Evolutionary conservation across 92 coral and sea anemone species (phyloP).

Genomic region (Scolanthus callimorphus): DNA sequence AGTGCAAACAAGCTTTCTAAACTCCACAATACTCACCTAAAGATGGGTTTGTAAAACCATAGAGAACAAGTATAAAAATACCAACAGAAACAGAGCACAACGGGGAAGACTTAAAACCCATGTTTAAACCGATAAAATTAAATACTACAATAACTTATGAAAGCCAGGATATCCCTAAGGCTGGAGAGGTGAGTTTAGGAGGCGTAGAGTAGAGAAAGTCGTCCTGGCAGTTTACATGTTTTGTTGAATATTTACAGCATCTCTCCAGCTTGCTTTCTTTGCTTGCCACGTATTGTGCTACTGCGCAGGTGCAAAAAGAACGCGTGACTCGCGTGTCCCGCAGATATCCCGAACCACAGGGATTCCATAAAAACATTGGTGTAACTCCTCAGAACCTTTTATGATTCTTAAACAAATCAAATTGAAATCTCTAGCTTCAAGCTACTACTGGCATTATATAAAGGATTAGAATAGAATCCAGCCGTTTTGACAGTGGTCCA

Average conservation of each 20-base stretch:
- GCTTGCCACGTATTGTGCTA: conserved; percentile 33
- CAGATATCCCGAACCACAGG: too few species aligned
- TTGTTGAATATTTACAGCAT: conserved; percentile 33
- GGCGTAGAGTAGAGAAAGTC: neutral
- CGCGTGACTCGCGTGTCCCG: too few species aligned
- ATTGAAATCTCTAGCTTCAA: too few species aligned
- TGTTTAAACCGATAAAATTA: neutral
- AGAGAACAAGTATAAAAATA: conserved; percentile 4
- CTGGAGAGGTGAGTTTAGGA: neutral
- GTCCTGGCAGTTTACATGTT: conserved; percentile 7
- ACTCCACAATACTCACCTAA: conserved; percentile 5
- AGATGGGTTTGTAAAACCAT: neutral
- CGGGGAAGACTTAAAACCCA: conserved; percentile 1
- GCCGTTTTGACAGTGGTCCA: too few species aligned
- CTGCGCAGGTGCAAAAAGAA: conserved; percentile 15
- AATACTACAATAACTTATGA: neutral
- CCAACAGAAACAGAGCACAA: conserved; percentile 13
- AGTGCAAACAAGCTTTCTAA: neutral
- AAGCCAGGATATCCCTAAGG: neutral
- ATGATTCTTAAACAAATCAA: too few species aligned
- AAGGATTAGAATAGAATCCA: too few species aligned
- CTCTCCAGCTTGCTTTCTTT: conserved; percentile 8
- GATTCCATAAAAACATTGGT: too few species aligned
- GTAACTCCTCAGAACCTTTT: too few species aligned
- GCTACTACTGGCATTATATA: too few species aligned